Conservation (phyloP, 1,140 invertebrate genomes). For the Lucilia cuprina region DNA sequence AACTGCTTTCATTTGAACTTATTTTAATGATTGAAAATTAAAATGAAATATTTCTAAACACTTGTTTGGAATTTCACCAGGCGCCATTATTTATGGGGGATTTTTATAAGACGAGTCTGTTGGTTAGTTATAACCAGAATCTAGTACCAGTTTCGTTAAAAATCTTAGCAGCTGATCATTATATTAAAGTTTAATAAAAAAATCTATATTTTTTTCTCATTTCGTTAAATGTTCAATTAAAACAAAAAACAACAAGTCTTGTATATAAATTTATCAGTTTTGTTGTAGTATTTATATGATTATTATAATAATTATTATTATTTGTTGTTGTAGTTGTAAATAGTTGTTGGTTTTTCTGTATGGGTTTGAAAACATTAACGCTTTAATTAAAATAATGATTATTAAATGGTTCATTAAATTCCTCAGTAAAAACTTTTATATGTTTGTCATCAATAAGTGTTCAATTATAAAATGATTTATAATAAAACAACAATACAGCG, state of each 20-base stretch:
- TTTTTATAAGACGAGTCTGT: neutral
- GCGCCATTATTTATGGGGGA: too few species aligned
- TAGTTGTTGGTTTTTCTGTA: neutral
- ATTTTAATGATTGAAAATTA: too few species aligned
- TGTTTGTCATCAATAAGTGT: slow-evolving; percentile 2
- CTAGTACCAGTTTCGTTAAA: neutral
- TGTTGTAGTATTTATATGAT: neutral
- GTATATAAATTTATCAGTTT: neutral
- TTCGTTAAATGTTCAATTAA: neutral
- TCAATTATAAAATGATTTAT: neutral
- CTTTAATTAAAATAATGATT: slow-evolving; percentile 24
- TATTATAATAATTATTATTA: neutral
- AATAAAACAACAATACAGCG: neutral
- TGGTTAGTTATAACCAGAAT: neutral
- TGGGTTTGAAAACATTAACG: neutral
- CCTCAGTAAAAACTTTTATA: neutral
- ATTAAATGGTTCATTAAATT: slow-evolving; percentile 19
- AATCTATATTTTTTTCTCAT: neutral
- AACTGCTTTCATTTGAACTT: too few species aligned
- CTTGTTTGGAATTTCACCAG: too few species aligned
- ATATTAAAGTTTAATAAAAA: neutral
- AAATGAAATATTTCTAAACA: too few species aligned
- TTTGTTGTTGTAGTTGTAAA: neutral
- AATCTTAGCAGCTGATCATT: neutral
- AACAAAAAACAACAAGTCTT: neutral